phyloP scores from a whole-genome alignment of 2,797 vertebrate genomes.

The Coreius guichenoti region DNA sequence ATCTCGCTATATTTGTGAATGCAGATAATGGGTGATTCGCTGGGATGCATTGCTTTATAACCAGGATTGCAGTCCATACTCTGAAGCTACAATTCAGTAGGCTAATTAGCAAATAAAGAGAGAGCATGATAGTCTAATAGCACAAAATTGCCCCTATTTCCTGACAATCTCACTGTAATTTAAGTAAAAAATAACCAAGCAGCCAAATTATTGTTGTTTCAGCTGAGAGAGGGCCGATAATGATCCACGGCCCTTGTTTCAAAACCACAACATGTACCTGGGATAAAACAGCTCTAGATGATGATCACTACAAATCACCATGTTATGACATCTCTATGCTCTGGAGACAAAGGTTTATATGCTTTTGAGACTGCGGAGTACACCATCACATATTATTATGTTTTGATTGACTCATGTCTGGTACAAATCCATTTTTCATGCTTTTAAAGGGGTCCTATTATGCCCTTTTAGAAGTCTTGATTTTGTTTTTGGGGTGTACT shows the following conservation, averaged over 20 bases:
- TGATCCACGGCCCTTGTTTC: conserved; percentile 5
- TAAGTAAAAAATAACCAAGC: conserved; percentile 43
- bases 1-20: conserved; percentile 13
- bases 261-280: conserved; percentile 4
- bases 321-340: conserved; percentile 35
- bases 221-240: conserved; percentile 22
- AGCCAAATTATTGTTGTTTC: conserved; percentile 45
- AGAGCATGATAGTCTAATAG: conserved; percentile 59
- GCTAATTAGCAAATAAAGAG: conserved; percentile 63
- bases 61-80: conserved; percentile 15
- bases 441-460: not conserved
- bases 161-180: conserved; percentile 55
- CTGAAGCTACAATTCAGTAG: conserved; percentile 39
- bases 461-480: too few relatives aligned
- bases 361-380: not conserved
- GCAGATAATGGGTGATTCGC: conserved; percentile 6
- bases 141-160: conserved; percentile 61
- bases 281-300: conserved; percentile 27
- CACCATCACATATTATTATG: not conserved
- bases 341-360: not conserved
- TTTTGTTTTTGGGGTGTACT: too few relatives aligned
- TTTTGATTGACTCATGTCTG: conserved; percentile 2
- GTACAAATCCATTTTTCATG: conserved; percentile 14
- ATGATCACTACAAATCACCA: conserved; percentile 21
- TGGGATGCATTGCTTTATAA: conserved; percentile 21